Evolutionary conservation across 2,888 invertebrate species (phyloP).

Genomic region (Ophion ventricosus): DNA sequence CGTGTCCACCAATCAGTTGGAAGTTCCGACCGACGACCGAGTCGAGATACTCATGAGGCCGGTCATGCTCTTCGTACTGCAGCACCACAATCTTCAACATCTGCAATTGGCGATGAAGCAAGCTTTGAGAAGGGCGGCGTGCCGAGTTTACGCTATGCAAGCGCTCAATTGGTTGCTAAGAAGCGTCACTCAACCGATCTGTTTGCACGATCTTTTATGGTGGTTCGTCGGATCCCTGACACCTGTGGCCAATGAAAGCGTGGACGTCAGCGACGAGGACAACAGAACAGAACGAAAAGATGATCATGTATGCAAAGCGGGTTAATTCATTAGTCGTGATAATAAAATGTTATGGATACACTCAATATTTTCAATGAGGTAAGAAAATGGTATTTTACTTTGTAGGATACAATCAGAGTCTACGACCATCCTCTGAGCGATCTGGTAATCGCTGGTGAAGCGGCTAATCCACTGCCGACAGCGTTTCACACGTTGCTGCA

Average conservation of each 20-base stretch:
- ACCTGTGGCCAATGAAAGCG: slow-evolving; percentile 83
- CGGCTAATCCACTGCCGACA: slow-evolving; percentile 88
- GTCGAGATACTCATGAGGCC: slow-evolving; percentile 90
- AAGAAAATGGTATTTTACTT: slow-evolving; percentile 48
- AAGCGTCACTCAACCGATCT: slow-evolving; percentile 94
- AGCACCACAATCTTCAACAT: slow-evolving; percentile 93
- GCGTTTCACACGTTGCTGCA: slow-evolving; percentile 94
- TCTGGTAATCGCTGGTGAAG: slow-evolving; percentile 90
- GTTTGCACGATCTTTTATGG: slow-evolving; percentile 98
- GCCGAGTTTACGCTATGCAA: slow-evolving; percentile 95
- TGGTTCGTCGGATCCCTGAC: slow-evolving; percentile 96
- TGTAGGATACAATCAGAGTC: slow-evolving; percentile 85
- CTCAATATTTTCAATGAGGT: not conserved
- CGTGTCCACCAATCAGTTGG: slow-evolving; percentile 82
- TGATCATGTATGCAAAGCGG: slow-evolving; percentile 77
- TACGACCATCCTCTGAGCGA: slow-evolving; percentile 93
- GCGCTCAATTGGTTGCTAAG: slow-evolving; percentile 97
- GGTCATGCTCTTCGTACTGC: slow-evolving; percentile 93
- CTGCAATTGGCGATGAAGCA: slow-evolving; percentile 94
- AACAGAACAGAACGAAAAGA: slow-evolving; percentile 83
- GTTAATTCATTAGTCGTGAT: not conserved
- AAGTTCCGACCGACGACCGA: slow-evolving; percentile 84
- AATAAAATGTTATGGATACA: not conserved
- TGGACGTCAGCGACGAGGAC: slow-evolving; percentile 84
- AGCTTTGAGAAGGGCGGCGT: slow-evolving; percentile 91